phyloP scores from a whole-genome alignment of 2,113 vertebrate species.

The Cyprinodon brontotheroides region DNA sequence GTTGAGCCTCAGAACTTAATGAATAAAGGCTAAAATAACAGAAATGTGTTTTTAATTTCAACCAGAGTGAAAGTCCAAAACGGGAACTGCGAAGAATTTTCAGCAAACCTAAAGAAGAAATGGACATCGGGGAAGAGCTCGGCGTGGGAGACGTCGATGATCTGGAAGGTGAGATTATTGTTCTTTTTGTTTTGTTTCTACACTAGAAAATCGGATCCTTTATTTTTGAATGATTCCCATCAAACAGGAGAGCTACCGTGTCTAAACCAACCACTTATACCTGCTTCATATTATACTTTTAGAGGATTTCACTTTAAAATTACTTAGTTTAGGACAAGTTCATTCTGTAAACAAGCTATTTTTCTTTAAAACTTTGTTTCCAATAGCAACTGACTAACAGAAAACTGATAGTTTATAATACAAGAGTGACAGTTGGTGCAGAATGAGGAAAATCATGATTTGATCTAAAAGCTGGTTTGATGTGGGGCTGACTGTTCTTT shows the following conservation, averaged over 20 bases:
- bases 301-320: not conserved
- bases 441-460: no score
- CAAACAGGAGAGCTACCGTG: not conserved
- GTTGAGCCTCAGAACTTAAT: fast-evolving
- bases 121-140: constrained; percentile 81
- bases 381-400: no score
- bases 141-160: constrained; percentile 82
- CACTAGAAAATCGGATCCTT: no score
- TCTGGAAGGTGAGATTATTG: constrained; percentile 80
- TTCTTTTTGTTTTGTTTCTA: not conserved
- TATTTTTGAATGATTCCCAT: not conserved
- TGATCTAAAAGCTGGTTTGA: not conserved
- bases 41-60: not conserved
- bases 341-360: not conserved
- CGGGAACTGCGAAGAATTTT: constrained; percentile 61
- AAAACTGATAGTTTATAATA: no score
- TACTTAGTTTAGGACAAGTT: not conserved
- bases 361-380: not conserved
- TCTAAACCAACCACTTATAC: no score
- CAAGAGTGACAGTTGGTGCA: no score
- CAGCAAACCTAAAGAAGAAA: constrained; percentile 62
- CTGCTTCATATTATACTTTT: no score
- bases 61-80: constrained; percentile 62
- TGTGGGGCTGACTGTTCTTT: constrained; percentile 7
- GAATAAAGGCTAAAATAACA: not conserved